Percentiles rank a stretch among this genome's conserved stretches.
Evolutionary conservation across 2,888 invertebrate species (phyloP).

Genomic region (Campopleginae sp.): DNA sequence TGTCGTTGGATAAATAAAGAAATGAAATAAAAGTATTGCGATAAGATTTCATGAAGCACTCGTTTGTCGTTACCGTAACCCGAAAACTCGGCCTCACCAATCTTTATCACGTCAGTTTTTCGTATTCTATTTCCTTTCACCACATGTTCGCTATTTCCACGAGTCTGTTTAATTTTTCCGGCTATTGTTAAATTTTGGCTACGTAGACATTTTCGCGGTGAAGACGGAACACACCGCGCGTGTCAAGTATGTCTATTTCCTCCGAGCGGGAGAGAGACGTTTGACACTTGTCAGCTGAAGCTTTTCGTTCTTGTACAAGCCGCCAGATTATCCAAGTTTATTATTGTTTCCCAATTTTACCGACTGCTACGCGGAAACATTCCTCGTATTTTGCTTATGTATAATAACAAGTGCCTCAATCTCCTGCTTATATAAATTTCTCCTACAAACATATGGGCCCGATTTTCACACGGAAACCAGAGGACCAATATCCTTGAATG

Average conservation of each 20-base stretch:
- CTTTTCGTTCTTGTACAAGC: slow-evolving; percentile 15
- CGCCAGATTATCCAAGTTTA: background rate
- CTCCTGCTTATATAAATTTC: no score
- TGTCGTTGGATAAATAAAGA: background rate
- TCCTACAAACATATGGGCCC: no score
- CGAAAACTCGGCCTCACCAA: background rate
- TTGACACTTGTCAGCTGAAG: slow-evolving; percentile 66
- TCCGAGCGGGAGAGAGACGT: slow-evolving; percentile 26
- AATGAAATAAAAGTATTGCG: background rate
- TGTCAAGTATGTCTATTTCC: slow-evolving; percentile 5
- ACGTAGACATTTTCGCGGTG: slow-evolving; percentile 65
- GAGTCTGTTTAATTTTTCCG: background rate
- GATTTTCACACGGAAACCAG: no score
- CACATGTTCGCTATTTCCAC: background rate
- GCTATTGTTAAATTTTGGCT: slow-evolving; percentile 15
- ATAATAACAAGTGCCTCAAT: no score
- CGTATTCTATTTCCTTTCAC: background rate
- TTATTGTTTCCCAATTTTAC: background rate
- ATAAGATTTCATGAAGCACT: slow-evolving; percentile 33
- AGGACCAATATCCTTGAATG: no score
- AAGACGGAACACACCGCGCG: slow-evolving; percentile 42
- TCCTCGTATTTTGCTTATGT: background rate
- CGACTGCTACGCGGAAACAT: background rate
- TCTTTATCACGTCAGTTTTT: background rate
- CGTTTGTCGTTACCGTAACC: background rate